Conservation (phyloP, 2,113 vertebrate genomes). For the human region GRCh38 chr1:11603001-11603500, state of each 20-base stretch:
- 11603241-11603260: accelerated
- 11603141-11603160: background rate
- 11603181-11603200: background rate
- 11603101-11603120: background rate
- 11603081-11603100: accelerated
- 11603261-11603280: background rate
- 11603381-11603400: background rate
- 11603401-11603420: background rate
- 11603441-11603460: background rate
- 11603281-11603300: background rate
- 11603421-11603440: background rate
- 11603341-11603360: accelerated
- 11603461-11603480: background rate
- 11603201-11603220: background rate
- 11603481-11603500: background rate
- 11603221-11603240: background rate
- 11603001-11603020: background rate
- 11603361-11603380: background rate
- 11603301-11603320: background rate
- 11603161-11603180: background rate
- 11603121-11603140: too few species aligned
- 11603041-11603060: background rate
- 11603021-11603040: background rate
- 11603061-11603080: background rate
- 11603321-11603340: background rate